Conservation (phyloP, 2,888 invertebrate genomes). For the Listrodromus nycthemerus region DNA sequence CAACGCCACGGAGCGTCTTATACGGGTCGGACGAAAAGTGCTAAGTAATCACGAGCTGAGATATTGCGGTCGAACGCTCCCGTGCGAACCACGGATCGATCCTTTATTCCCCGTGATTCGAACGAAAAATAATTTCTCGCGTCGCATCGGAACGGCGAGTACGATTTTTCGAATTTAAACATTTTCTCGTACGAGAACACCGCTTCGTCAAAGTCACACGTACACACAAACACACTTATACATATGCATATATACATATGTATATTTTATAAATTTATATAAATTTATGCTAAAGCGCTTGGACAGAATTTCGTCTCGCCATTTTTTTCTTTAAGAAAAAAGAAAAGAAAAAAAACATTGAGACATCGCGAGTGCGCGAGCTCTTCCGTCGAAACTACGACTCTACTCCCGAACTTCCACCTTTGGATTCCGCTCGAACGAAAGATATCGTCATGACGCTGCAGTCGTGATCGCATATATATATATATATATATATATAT, state of each 20-base stretch:
- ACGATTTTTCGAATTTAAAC: not conserved
- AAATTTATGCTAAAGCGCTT: not conserved
- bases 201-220: not conserved
- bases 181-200: not conserved
- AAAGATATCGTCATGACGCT: conserved; percentile 48
- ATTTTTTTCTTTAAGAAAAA: not conserved
- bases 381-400: not conserved
- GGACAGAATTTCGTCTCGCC: not conserved
- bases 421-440: conserved; percentile 31
- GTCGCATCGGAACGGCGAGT: not conserved
- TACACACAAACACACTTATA: not conserved
- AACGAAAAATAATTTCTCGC: conserved; percentile 35
- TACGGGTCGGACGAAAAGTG: conserved; percentile 33
- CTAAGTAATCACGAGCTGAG: conserved; percentile 24
- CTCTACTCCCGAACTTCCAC: conserved; percentile 33
- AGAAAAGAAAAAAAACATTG: conserved; percentile 11
- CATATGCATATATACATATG: not conserved
- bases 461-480: conserved; percentile 57
- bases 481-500: not conserved
- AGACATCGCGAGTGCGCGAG: conserved; percentile 5
- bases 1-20: not conserved
- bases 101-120: not conserved
- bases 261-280: not conserved
- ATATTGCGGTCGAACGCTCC: not conserved
- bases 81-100: conserved; percentile 14